Evolutionary conservation across 2,888 invertebrate species (phyloP), one percentile per base, ranked within the genome.

Genomic region (Leptinotarsa juncta): DNA sequence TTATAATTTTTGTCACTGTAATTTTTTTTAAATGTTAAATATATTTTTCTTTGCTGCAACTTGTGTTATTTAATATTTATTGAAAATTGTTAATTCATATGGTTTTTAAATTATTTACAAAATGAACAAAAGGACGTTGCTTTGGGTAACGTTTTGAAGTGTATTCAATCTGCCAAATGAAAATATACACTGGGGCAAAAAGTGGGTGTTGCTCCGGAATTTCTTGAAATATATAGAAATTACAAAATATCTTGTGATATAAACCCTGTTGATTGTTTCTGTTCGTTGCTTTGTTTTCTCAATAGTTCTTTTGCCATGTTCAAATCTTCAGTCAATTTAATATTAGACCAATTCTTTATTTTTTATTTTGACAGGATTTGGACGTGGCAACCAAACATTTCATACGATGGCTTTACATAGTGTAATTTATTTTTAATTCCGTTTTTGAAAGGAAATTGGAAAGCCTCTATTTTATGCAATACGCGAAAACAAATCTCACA

Each of bases 171-270:
- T 62, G 62, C 42, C 73, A 73, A 73, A 73, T 73, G 73, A 70
- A 73, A 73, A 73, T 73, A 73, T 73, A 73, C 73, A 73, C 73
- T 73, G 57, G 57, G 65, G 48, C 53, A 49, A 60, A 65, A 57
- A 55, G 15, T 69, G 69, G 68, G 26, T 42, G 53, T 32, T 32
- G 26, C 55, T 68, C 68, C 20, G 26, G 48, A 69, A 70, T 74
- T 77, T 74, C 70, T 75, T 77, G 69, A 77, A 77, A 75, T 75
- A 77, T 75, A 71, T 76, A 76, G 75, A 79, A 78, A 77, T 76
- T 79, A 80, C 80, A 79, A 81, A 81, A 80, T 82, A 83, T 83
- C 82, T 83, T 83, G 83, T 83, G 83, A 83, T 83, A 83, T 79
- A 76, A 79, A 82, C 80, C 78, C 80, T 81, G 81, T 83, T 82